phyloP scores from a whole-genome alignment of 2,888 invertebrate species.

The Matsumyia berberina region DNA sequence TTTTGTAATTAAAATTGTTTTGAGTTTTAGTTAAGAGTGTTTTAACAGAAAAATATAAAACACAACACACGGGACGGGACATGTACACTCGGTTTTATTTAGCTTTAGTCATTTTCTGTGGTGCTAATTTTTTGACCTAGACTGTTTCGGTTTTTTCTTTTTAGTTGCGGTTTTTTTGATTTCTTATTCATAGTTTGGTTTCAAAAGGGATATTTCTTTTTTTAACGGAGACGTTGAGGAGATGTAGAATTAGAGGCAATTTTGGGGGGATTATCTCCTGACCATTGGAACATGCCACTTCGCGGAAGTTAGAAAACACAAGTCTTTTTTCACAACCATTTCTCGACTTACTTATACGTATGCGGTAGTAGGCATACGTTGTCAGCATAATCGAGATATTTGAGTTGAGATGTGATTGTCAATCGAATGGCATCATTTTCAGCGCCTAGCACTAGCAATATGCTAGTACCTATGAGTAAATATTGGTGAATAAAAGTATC shows the following conservation, averaged over 20 bases:
- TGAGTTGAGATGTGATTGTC: too few relatives aligned
- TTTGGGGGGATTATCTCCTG: not conserved
- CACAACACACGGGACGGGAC: constrained; percentile 40
- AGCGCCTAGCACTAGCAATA: too few relatives aligned
- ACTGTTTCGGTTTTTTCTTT: constrained; percentile 43
- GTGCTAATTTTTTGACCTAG: constrained; percentile 8
- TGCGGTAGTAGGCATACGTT: too few relatives aligned
- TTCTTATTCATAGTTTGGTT: constrained; percentile 12
- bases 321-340: too few relatives aligned
- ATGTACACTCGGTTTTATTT: constrained; percentile 44
- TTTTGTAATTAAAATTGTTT: constrained; percentile 10
- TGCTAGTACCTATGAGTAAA: too few relatives aligned
- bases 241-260: not conserved
- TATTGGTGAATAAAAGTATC: too few relatives aligned
- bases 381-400: too few relatives aligned
- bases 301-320: too few relatives aligned
- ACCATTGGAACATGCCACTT: too few relatives aligned
- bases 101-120: constrained; percentile 36
- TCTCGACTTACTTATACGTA: too few relatives aligned
- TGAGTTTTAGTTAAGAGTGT: constrained; percentile 33
- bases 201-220: not conserved
- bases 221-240: constrained; percentile 19
- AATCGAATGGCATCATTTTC: too few relatives aligned
- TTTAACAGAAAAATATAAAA: constrained; percentile 24
- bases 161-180: constrained; percentile 58